Conservation (phyloP, 2,113 vertebrate species). For the Pterocles orientalis region DNA sequence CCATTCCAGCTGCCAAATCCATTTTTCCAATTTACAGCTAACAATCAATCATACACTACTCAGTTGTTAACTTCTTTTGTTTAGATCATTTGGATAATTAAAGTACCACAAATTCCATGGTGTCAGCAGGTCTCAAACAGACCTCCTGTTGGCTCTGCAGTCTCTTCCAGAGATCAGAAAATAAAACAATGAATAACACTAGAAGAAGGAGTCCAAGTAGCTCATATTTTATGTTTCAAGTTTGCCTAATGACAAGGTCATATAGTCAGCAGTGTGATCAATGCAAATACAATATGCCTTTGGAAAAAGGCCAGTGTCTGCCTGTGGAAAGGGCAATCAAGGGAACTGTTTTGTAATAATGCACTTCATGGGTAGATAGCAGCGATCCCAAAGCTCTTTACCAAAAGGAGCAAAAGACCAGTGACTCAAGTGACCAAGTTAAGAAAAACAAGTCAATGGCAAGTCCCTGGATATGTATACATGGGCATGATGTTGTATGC, state of each 20-base stretch:
- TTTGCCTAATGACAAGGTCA: constrained; percentile 58
- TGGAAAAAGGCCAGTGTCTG: constrained; percentile 33
- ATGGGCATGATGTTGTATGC: background rate
- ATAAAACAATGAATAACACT: constrained; percentile 29
- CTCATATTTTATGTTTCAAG: constrained; percentile 33
- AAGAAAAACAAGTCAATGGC: background rate
- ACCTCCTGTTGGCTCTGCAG: constrained; percentile 43
- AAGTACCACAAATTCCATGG: constrained; percentile 15
- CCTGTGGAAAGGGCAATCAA: constrained; percentile 43
- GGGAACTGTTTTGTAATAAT: background rate
- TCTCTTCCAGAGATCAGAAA: constrained; percentile 35
- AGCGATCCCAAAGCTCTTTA: background rate
- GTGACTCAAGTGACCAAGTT: background rate
- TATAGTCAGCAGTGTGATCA: constrained; percentile 23
- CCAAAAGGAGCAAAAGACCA: background rate
- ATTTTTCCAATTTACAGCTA: constrained; percentile 49
- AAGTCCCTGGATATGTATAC: background rate
- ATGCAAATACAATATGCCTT: constrained; percentile 47
- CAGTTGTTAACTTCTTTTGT: constrained; percentile 46
- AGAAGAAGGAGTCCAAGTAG: constrained; percentile 23
- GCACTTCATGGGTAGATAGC: background rate
- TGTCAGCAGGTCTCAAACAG: constrained; percentile 51
- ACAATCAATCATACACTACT: background rate
- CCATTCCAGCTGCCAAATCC: constrained; percentile 14
- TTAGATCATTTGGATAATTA: constrained; percentile 64